These are phyloP conservation scores for Indri indri DNA, from an alignment of 2,113 vertebrate genomes.

Conservation along the genomic window DNA sequence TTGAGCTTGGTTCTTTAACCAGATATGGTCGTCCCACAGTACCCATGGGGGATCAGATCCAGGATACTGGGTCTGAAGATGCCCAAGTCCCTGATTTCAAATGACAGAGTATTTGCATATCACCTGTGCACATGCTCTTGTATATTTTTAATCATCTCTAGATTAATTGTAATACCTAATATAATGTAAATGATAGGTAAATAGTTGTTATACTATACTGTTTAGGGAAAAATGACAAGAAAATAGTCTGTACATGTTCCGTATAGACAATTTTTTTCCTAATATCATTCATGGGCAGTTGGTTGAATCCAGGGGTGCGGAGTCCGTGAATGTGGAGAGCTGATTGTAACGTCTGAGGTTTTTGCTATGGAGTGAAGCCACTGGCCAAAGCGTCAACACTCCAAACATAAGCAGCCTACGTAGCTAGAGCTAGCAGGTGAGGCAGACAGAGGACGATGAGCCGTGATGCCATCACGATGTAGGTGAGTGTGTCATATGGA, in stretches of 20 bases:
- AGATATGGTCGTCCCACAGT: neutral
- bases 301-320: neutral
- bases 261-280: neutral
- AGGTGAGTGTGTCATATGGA: neutral
- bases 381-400: fast-evolving
- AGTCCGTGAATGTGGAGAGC: neutral
- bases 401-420: fast-evolving
- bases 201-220: neutral
- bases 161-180: neutral
- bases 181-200: neutral
- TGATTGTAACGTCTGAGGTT: no score
- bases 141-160: neutral
- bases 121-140: neutral
- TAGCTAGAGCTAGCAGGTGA: neutral
- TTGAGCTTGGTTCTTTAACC: neutral
- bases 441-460: neutral
- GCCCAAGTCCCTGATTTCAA: neutral
- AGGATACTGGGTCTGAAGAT: neutral
- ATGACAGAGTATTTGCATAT: neutral
- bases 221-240: neutral
- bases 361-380: neutral
- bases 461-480: neutral
- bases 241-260: neutral
- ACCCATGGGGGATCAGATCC: neutral
- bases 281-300: neutral